phyloP scores from a whole-genome alignment of 2,888 invertebrate species.

The Allacma fusca region DNA sequence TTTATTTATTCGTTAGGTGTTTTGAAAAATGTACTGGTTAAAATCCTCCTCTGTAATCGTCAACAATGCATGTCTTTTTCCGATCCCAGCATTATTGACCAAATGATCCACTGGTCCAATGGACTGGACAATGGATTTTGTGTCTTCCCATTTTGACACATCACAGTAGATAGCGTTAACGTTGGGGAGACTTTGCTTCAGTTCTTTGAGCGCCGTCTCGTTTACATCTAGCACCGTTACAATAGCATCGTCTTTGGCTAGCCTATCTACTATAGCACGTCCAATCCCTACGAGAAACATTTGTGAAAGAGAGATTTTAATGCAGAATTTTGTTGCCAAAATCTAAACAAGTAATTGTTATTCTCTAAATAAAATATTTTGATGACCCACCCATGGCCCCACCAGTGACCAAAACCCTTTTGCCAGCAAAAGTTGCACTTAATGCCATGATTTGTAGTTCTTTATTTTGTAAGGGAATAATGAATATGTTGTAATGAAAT shows the following conservation, averaged over 20 bases:
- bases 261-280: conserved; percentile 62
- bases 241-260: conserved; percentile 63
- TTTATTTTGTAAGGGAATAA: no score
- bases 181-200: conserved; percentile 62
- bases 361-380: no score
- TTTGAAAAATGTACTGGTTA: conserved; percentile 65
- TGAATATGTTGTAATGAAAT: no score
- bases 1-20: background rate
- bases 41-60: conserved; percentile 64
- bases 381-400: conserved; percentile 25
- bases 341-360: no score
- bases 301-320: background rate
- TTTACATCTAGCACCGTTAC: conserved; percentile 64
- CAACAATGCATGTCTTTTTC: conserved; percentile 63
- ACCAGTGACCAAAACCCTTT: conserved; percentile 33
- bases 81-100: conserved; percentile 67
- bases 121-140: conserved; percentile 63
- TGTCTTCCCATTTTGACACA: conserved; percentile 65
- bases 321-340: no score
- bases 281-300: conserved; percentile 63
- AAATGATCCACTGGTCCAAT: conserved; percentile 62
- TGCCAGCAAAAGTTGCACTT: conserved; percentile 18
- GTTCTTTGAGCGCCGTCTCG: conserved; percentile 62
- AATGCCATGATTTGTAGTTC: no score
- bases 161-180: conserved; percentile 64